Base-by-base conservation (phyloP, 2,888 invertebrate genomes). In the Stegana nigrithorax region DNA sequence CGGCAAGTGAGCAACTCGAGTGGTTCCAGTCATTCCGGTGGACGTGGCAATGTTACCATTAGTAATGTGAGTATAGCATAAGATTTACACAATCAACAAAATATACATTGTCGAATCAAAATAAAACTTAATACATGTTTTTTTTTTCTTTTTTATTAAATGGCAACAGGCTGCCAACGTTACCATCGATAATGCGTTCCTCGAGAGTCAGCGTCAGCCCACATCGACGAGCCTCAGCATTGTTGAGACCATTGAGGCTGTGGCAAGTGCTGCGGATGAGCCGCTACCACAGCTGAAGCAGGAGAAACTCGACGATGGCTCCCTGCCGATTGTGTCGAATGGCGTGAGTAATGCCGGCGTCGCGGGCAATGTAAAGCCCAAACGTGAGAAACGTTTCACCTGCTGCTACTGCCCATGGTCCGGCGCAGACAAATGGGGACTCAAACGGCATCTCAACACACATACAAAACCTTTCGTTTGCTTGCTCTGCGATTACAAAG, bases 371-470 rank as follows among this genome's bases (percentile, higher is more conserved):
- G 59, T 81, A 14, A 85, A 85, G 61, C 81, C 85, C 2, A 90
- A 87, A 85, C 89, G 90, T 56, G 91, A 91, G 82, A 90, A 91
- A 74, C 89, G 93, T 73, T 93, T 92, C 86, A 91, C 92, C 71
- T 96, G 96, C 86, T 93, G 93, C 83, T 95, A 94, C 84, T 96
- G 96, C 86, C 89, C 95, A 21, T 96, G 95, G 95, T 93, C 93
- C 39, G 96, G 96, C 21, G 94, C 93, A 62, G 96, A 96, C 87
- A 95, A 95, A 84, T 96, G 96, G 96, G 95, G 95, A 80, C 88
- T 96, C 65, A 95, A 96, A 85, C 89, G 96, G 51, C 96, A 96
- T 84, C 89, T 96, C 78, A 96, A 96, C 87, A 96, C 95, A 32
- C 96, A 96, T 85, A 89, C 95, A 82, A 96, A 96, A 86, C 95